Evolutionary conservation across 2,113 vertebrate species (phyloP).

Genomic region (Pundamilia nyererei): DNA sequence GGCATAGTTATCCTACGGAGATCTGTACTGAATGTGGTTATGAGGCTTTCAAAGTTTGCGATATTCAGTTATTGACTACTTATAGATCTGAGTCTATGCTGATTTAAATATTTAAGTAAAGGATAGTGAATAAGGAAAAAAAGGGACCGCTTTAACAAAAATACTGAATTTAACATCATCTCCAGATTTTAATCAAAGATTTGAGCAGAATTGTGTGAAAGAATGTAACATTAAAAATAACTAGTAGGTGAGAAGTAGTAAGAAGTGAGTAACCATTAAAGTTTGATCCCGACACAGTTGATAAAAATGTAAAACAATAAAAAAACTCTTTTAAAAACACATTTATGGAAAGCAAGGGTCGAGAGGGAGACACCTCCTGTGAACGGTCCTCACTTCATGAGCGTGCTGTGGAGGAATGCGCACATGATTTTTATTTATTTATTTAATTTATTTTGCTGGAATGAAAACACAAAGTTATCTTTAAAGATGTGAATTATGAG

Average conservation of each 20-base stretch:
- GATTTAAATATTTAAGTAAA: not conserved
- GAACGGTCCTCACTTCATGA: not conserved
- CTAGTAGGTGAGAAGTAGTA: not conserved
- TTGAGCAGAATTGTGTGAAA: not conserved
- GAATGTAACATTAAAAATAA: not conserved
- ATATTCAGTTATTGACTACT: not conserved
- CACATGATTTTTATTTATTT: not conserved
- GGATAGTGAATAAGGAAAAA: not conserved
- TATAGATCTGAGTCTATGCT: not conserved
- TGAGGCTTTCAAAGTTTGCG: not conserved
- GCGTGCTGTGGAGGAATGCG: slow-evolving; percentile 46
- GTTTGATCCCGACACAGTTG: not conserved
- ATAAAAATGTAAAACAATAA: not conserved
- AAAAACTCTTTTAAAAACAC: not conserved
- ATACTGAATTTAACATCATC: not conserved
- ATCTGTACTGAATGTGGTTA: not conserved
- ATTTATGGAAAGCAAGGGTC: not conserved
- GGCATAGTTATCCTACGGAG: not conserved
- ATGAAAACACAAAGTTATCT: slow-evolving; percentile 13
- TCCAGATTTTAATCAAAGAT: not conserved
- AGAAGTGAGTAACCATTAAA: not conserved
- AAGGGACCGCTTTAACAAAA: not conserved
- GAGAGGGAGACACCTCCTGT: not conserved
- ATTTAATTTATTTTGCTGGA: not conserved
- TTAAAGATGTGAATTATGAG: slow-evolving; percentile 38